Base-by-base conservation (phyloP, 2,113 vertebrate genomes). In the Pleuronectes platessa region DNA sequence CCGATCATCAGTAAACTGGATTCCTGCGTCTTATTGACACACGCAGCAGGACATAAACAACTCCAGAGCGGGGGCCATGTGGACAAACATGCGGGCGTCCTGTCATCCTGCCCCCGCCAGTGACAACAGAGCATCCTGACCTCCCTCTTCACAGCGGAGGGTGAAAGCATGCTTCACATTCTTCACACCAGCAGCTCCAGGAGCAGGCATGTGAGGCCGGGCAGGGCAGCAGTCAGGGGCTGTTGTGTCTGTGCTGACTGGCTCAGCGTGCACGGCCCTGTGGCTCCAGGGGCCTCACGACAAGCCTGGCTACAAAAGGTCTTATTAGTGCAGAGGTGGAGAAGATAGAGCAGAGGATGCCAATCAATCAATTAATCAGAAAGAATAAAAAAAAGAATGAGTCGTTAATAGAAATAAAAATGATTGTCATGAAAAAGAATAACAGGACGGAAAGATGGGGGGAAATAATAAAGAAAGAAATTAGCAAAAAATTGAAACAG, bases 101-200 rank as follows among this genome's bases (percentile, higher is more conserved):
- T 40, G n/a, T 58, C 68, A 49, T 27, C 55, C 78, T 37, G 56
- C 59, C 64, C 24, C 47, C 63, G 68, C 61, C 79, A 82, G 62
- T 85, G 86, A 93, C 83, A 82, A 78, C 71, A 71, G 69, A 58
- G 58, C 42, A 61, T 80, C 76, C 75, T 37, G 54, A 73, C 61
- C 55, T 71, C 65, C 73, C 83, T 76, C 86, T 92, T 94, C 89
- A 83, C 92, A 90, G 76, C 37, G 64, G 71, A 75, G 55, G 51
- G 92, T 76, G 91, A 93, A 91, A 84, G 79, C 85, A 92, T 93
- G 84, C 90, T 86, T 89, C 68, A 82, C 90, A 93, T 94, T 94
- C 88, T 89, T 92, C 92, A 92, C 88, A 86, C 79, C 85, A 73
- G 76, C 81, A 80, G 78, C 37, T 68, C 62, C 79, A 63, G 71